Evolutionary conservation across 2,797 vertebrate genomes (phyloP).

Genomic region (Catharus ustulatus): DNA sequence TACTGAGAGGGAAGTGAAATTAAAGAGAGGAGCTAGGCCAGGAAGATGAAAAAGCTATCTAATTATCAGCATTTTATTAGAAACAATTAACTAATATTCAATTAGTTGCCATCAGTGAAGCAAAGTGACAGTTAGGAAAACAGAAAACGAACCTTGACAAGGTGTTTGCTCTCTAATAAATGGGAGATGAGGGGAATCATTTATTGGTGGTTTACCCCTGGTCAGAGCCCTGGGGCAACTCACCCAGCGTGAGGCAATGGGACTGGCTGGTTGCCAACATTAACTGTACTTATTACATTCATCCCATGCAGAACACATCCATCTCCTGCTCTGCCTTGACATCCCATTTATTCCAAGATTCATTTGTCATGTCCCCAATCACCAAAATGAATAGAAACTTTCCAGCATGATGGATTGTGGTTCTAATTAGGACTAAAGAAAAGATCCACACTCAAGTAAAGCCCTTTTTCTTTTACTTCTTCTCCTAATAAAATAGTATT

Average conservation of each 20-base stretch:
- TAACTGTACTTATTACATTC: constrained; percentile 88
- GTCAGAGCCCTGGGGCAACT: constrained; percentile 62
- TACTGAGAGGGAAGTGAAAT: constrained; percentile 52
- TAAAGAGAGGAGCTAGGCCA: constrained; percentile 39
- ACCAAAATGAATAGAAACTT: constrained; percentile 89
- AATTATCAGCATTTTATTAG: constrained; percentile 69
- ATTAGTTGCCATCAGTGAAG: constrained; percentile 45
- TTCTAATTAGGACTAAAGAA: constrained; percentile 89
- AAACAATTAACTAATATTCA: constrained; percentile 72
- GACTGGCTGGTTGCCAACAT: constrained; percentile 85
- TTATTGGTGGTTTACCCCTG: constrained; percentile 70
- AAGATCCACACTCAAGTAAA: constrained; percentile 78
- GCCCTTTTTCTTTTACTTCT: constrained; percentile 64
- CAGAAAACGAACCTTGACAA: constrained; percentile 69
- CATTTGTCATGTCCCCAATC: constrained; percentile 95
- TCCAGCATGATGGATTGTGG: constrained; percentile 87
- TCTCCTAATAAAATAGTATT: constrained; percentile 72
- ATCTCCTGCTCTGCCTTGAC: constrained; percentile 86
- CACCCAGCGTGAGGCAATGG: constrained; percentile 58
- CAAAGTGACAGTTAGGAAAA: constrained; percentile 65
- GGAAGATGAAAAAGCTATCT: constrained; percentile 46
- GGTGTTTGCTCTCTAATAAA: constrained; percentile 84
- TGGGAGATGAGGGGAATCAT: constrained; percentile 67
- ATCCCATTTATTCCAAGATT: constrained; percentile 91
- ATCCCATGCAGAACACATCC: constrained; percentile 88